Percentiles rank a stretch among this genome's conserved stretches.
These are phyloP conservation scores for Drosophila rubida DNA, from an alignment of 2,888 invertebrate genomes.

Conservation along the genomic window DNA sequence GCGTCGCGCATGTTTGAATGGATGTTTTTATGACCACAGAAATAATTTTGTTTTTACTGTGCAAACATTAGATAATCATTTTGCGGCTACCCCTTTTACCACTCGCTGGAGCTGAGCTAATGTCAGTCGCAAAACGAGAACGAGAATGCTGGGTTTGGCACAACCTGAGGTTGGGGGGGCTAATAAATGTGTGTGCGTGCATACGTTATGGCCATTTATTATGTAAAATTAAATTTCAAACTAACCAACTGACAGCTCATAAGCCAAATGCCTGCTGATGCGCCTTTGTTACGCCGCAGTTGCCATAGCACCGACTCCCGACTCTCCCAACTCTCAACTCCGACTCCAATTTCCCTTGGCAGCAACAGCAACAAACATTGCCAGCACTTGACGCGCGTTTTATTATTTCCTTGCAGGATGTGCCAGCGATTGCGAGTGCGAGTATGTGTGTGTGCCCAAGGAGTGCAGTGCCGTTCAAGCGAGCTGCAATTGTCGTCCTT, in stretches of 20 bases:
- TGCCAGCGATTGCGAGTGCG: no score
- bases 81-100: constrained; percentile 35
- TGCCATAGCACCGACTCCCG: constrained; percentile 24
- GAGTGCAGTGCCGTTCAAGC: constrained; percentile 36
- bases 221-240: constrained; percentile 62
- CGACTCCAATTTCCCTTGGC: not conserved
- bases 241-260: constrained; percentile 23
- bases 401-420: constrained; percentile 50
- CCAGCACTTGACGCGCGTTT: constrained; percentile 50
- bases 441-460: constrained; percentile 10
- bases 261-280: constrained; percentile 1
- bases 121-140: constrained; percentile 49
- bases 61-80: constrained; percentile 80
- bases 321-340: constrained; percentile 2
- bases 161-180: constrained; percentile 44
- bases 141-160: constrained; percentile 31
- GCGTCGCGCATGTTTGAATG: constrained; percentile 26
- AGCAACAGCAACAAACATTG: constrained; percentile 32
- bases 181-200: constrained; percentile 49
- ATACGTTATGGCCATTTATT: constrained; percentile 66
- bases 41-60: constrained; percentile 76
- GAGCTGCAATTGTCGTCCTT: constrained; percentile 33
- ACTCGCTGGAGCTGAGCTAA: constrained; percentile 18
- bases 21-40: constrained; percentile 66
- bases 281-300: constrained; percentile 37